Percentiles rank a stretch among this genome's conserved stretches.
Evolutionary conservation across 2,888 invertebrate species (phyloP).

Genomic region (Chrysolina oricalcia): DNA sequence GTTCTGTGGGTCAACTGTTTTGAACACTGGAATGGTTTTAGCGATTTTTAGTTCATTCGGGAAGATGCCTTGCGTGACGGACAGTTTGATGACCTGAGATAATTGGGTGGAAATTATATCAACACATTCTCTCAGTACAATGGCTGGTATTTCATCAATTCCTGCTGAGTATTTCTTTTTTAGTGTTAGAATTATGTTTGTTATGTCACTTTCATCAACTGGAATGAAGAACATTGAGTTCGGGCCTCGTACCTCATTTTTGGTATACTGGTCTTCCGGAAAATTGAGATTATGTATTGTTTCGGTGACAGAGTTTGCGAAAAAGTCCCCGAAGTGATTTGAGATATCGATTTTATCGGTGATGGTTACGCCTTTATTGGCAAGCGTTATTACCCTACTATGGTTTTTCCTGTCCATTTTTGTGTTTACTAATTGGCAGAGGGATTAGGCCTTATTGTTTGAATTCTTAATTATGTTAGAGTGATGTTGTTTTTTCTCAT

Average conservation of each 20-base stretch:
- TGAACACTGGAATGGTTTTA: too few relatives aligned
- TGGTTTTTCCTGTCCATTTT: slow-evolving; percentile 2
- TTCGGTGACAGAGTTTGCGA: slow-evolving; percentile 9
- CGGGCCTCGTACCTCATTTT: not conserved
- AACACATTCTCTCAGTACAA: slow-evolving; percentile 26
- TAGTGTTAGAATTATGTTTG: slow-evolving; percentile 8
- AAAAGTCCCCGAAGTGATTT: slow-evolving; percentile 21
- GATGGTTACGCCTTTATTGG: not conserved
- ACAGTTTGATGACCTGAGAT: not conserved
- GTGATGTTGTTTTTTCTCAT: slow-evolving; percentile 22
- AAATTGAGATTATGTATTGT: slow-evolving; percentile 19
- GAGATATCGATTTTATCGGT: not conserved
- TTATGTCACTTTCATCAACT: slow-evolving; percentile 9
- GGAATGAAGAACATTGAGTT: slow-evolving; percentile 26
- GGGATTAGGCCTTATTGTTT: slow-evolving; percentile 22
- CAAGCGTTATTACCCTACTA: not conserved
- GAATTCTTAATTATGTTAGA: slow-evolving; percentile 27
- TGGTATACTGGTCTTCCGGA: slow-evolving; percentile 20
- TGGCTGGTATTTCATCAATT: too few relatives aligned
- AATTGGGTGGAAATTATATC: slow-evolving; percentile 4
- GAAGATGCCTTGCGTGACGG: too few relatives aligned
- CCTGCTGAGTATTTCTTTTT: too few relatives aligned
- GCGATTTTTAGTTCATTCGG: too few relatives aligned
- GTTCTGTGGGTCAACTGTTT: too few relatives aligned
- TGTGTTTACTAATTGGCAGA: slow-evolving; percentile 6